A percentile compares a stretch with the other conserved stretches of the same genome.
These are phyloP conservation scores for Cryptosula pallasiana DNA, from an alignment of 2,888 invertebrate species.

Conservation along the genomic window DNA sequence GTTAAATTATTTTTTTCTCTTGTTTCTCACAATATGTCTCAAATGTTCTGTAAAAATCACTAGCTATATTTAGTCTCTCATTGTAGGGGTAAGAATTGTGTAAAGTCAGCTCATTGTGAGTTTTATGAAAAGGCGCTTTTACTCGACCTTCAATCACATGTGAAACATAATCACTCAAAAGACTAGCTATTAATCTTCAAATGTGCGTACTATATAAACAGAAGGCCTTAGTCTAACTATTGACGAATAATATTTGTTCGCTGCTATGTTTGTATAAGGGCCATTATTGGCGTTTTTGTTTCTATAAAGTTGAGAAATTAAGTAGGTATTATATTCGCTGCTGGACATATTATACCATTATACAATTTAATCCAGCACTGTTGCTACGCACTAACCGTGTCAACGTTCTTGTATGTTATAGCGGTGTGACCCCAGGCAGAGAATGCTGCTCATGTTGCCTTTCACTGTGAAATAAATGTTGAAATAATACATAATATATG, in stretches of 20 bases:
- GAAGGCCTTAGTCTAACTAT: background rate
- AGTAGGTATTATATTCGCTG: background rate
- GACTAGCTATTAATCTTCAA: background rate
- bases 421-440: too few species aligned
- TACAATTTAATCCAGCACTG: background rate
- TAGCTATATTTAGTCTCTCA: background rate
- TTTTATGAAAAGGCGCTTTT: background rate
- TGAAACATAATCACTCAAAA: background rate
- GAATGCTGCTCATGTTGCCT: too few species aligned
- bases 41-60: background rate
- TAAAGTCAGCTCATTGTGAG: background rate
- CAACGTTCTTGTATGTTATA: too few species aligned
- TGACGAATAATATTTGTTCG: slow-evolving; percentile 19
- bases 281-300: slow-evolving; percentile 9
- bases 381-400: too few species aligned
- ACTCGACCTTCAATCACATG: background rate
- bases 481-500: too few species aligned
- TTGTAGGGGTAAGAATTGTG: background rate
- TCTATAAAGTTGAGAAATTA: background rate
- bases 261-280: background rate
- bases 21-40: background rate
- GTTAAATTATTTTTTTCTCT: too few species aligned
- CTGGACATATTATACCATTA: background rate
- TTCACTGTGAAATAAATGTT: too few species aligned
- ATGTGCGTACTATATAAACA: slow-evolving; percentile 5